Evolutionary conservation across 1,140 invertebrate genomes (phyloP), one percentile per base, ranked within the genome.

Genomic region (Diorhabda elongata): DNA sequence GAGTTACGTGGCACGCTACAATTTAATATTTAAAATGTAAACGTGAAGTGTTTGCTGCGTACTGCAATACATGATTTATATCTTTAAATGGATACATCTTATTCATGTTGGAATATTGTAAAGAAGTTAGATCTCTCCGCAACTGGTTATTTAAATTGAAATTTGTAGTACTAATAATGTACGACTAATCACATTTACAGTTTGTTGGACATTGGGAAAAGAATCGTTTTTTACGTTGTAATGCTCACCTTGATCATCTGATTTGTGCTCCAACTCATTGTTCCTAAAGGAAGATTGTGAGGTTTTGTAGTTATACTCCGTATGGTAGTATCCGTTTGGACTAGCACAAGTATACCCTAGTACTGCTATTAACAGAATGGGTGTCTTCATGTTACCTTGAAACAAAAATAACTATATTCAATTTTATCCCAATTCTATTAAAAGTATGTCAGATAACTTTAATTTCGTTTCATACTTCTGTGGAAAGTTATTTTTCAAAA

Each of bases 191-290:
- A 26, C 26, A 26, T 26, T 26, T 26, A 26, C 26, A 26, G 26
- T 26, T 26, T 26, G 26, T 26, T 26, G 26, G 26, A 26, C 1
- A 26, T 26, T 26, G 26, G 26, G 26, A 26, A 26, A 26, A 26
- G 26, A 26, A 26, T 26, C 26, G 26, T 26, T 26, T 26, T 26
- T 26, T 26, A 26, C 26, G 26, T 26, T 26, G 26, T 26, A 26
- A 52, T 52, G 4, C 47, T 8, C 4, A 26, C 75, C 79, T 70
- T 79, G 74, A 67, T 81, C 79, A 26, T 79, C 76, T 11, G 79
- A 77, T 69, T 78, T 75, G 44, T 77, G 76, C 71, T 81, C 76
- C 11, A 81, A 59, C 70, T 81, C 78, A 68, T 80, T 80, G 61
- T 81, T 79, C 66, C 75, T 77, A 62, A 73, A 81, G 0, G 78